These are phyloP conservation scores for Cinclus cinclus DNA, from an alignment of 2,113 vertebrate species.

Conservation along the genomic window DNA sequence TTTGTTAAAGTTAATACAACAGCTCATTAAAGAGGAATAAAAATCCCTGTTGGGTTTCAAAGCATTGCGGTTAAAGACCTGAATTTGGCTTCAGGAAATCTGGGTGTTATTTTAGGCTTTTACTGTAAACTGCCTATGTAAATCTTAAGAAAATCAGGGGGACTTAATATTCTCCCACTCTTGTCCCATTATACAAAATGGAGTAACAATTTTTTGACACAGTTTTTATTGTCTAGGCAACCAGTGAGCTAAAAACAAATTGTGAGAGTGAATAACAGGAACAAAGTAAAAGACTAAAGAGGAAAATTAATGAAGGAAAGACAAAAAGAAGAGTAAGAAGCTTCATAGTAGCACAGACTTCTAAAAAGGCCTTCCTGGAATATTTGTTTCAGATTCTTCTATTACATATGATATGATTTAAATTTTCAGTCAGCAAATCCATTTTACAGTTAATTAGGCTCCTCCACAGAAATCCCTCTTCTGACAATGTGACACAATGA, in stretches of 20 bases:
- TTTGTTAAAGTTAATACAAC: constrained; percentile 12
- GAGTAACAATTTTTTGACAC: background rate
- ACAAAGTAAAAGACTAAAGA: background rate
- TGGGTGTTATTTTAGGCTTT: background rate
- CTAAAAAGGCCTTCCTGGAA: background rate
- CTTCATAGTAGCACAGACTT: background rate
- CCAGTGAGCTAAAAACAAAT: background rate
- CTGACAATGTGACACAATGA: background rate
- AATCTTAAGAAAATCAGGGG: background rate
- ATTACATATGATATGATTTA: background rate
- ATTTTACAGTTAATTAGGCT: background rate
- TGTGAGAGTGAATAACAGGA: background rate
- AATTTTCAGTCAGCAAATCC: background rate
- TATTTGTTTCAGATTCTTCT: background rate
- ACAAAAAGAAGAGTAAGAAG: background rate
- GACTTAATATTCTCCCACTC: background rate
- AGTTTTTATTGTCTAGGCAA: constrained; percentile 1
- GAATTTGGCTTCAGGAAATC: background rate
- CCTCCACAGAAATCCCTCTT: background rate
- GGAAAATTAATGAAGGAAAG: background rate
- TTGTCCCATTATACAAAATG: background rate
- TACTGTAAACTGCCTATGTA: background rate
- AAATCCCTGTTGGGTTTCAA: background rate
- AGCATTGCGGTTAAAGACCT: background rate
- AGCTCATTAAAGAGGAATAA: constrained; percentile 4